Conservation (phyloP, 2,888 invertebrate genomes). For the Cloeon dipterum region DNA sequence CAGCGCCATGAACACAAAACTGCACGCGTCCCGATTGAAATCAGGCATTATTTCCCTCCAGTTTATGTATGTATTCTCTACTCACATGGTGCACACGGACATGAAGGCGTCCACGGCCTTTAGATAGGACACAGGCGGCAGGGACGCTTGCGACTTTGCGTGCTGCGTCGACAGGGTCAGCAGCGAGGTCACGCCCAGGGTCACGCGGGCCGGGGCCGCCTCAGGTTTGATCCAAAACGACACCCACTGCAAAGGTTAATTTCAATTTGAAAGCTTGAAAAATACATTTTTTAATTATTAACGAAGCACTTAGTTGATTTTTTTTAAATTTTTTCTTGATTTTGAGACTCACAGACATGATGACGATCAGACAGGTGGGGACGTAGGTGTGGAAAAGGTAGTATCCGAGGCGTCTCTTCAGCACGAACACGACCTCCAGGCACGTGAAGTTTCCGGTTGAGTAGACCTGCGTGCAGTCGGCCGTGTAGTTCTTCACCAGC, state of each 20-base stretch:
- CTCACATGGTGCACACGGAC: constrained; percentile 73
- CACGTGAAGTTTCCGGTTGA: constrained; percentile 87
- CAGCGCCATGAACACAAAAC: constrained; percentile 78
- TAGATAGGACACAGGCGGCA: constrained; percentile 81
- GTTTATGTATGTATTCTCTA: constrained; percentile 9
- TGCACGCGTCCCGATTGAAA: constrained; percentile 13
- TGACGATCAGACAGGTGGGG: constrained; percentile 82
- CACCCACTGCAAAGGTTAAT: constrained; percentile 48
- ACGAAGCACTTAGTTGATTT: too few relatives aligned
- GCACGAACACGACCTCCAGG: constrained; percentile 68
- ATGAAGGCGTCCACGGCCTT: constrained; percentile 85
- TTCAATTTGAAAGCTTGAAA: neutral
- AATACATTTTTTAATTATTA: constrained; percentile 2
- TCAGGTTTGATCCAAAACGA: constrained; percentile 92
- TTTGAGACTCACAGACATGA: constrained; percentile 40
- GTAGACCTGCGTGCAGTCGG: constrained; percentile 80
- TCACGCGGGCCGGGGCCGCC: constrained; percentile 80
- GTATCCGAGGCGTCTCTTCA: constrained; percentile 73
- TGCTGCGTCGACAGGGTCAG: constrained; percentile 78
- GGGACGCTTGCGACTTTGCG: constrained; percentile 78
- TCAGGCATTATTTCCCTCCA: neutral
- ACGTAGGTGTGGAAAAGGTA: constrained; percentile 86
- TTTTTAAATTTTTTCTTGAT: neutral
- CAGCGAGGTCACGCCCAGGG: constrained; percentile 73
- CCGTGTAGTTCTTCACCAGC: constrained; percentile 67